Evolutionary conservation across 2,113 vertebrate genomes (phyloP).

Genomic region (Misgurnus mizolepis): DNA sequence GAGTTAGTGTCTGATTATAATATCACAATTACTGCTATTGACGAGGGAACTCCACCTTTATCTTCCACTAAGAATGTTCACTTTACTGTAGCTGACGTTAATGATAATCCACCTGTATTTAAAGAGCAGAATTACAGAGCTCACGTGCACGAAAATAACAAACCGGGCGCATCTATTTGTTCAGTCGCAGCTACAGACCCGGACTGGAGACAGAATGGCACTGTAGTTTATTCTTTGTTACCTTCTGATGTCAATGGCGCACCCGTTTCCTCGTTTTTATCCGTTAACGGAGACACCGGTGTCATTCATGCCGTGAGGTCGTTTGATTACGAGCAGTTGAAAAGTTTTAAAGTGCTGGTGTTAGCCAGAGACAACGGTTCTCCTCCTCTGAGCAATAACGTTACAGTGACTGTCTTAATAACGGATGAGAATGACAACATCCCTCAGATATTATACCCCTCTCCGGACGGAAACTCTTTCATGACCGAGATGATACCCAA

Average conservation of each 20-base stretch:
- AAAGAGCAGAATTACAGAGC: conserved; percentile 63
- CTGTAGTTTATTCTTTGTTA: conserved; percentile 71
- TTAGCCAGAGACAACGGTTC: conserved; percentile 71
- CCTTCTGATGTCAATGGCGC: conserved; percentile 61
- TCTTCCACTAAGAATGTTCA: no score
- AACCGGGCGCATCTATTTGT: conserved; percentile 73
- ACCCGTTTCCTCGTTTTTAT: conserved; percentile 72
- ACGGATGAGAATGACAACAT: conserved; percentile 74
- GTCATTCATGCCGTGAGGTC: conserved; percentile 73
- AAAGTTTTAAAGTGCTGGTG: conserved; percentile 65
- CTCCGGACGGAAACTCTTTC: conserved; percentile 61
- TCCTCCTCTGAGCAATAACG: conserved; percentile 74
- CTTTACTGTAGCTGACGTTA: no score
- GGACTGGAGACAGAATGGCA: conserved; percentile 73
- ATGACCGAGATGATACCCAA: conserved; percentile 73
- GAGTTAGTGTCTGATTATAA: no score
- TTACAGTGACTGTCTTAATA: conserved; percentile 69
- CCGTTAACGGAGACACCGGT: conserved; percentile 77
- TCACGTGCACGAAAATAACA: conserved; percentile 76
- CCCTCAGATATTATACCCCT: conserved; percentile 71
- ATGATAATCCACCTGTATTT: conserved; percentile 78
- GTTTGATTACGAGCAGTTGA: conserved; percentile 77
- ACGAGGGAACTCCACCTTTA: no score
- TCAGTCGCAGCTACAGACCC: conserved; percentile 70
- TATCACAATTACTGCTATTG: no score